Conservation (phyloP, 2,888 invertebrate genomes). For the Trichopoda pennipes region DNA sequence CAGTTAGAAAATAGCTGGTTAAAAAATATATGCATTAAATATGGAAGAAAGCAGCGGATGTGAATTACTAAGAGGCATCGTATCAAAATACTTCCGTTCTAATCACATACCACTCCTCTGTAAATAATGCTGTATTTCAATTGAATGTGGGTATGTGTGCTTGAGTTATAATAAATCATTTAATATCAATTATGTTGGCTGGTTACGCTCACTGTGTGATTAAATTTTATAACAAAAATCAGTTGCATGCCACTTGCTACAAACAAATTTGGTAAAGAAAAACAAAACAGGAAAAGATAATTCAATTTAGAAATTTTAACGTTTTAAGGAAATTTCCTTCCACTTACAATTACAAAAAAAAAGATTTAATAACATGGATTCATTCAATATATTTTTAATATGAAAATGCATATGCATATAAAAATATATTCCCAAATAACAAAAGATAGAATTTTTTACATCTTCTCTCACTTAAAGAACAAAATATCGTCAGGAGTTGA, state of each 20-base stretch:
- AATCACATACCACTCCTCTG: constrained; percentile 13
- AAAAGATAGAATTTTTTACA: no score
- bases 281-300: constrained; percentile 11
- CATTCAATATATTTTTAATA: not conserved
- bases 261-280: constrained; percentile 9
- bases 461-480: no score
- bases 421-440: no score
- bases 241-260: not conserved
- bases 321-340: constrained; percentile 67
- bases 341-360: constrained; percentile 21
- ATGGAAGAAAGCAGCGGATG: constrained; percentile 55
- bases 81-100: constrained; percentile 67
- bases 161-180: constrained; percentile 41
- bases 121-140: not conserved
- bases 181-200: constrained; percentile 18
- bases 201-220: constrained; percentile 9
- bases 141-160: not conserved
- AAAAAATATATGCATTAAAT: constrained; percentile 13
- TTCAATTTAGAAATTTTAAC: not conserved
- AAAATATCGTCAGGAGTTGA: no score
- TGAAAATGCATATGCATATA: constrained; percentile 19
- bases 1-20: constrained; percentile 43
- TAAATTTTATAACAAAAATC: constrained; percentile 24
- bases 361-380: not conserved
- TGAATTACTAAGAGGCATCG: constrained; percentile 56